Evolutionary conservation across 37 sponge, comb jelly and placozoan genomes (phyloP), one percentile per base, ranked within the genome.

Genomic region (Haliclona indistincta): DNA sequence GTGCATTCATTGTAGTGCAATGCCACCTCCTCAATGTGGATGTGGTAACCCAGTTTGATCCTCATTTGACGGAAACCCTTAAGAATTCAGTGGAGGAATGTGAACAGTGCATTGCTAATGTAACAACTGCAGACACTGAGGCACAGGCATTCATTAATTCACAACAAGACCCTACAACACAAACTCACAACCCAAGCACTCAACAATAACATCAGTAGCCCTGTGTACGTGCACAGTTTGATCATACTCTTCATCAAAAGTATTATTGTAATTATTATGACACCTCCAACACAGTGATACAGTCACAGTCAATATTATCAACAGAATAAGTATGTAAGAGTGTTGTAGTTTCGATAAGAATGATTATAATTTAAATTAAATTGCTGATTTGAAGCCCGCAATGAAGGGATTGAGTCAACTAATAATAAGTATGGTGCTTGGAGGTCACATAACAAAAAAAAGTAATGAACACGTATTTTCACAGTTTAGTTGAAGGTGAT

Each of bases 1-100:
- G n/a, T 58, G 22, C 15, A n/a, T 7, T 37, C 2, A 37, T 4
- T 68, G 69, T 38, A 89, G 89, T 68, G 45, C 51, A 37, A n/a
- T 43, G 70, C 34, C 79, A 82, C 54, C 74, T 89, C 6, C 64
- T 89, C 54, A 89, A 89, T 42, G 75, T 75, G 25, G 89, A 89
- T 32, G 23, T 89, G 58, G 84, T 74, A 29, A 78, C 84, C 23
- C 37, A 63, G 78, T 79, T 89, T 71, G 77, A 89, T 60, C 89
- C 89, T 4, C 33, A 38, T 5, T 5, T 56, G n/a, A 19, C 8
- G 17, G 79, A 82, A 25, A 17, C 38, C 40, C 64, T 83, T 45
- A 47, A 63, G 4, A 29, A 30, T 35, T 35, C 69, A 5, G 73
- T 77, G 39, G 53, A 69, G 29, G 75, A 83, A 17, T 89, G 89